Evolutionary conservation across 2,797 vertebrate genomes (phyloP).

Genomic region (Spinibarbus caldwelli): DNA sequence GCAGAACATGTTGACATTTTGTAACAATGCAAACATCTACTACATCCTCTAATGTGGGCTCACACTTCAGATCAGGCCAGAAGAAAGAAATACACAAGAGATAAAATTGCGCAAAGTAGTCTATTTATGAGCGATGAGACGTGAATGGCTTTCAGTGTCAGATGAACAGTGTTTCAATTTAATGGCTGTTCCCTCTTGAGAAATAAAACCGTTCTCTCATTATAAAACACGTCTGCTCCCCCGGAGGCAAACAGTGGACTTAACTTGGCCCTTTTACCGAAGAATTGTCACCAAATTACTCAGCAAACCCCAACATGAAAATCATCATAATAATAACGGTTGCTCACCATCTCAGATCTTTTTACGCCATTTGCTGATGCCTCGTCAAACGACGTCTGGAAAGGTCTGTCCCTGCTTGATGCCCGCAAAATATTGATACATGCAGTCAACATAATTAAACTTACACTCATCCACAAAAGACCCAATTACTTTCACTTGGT

Average conservation of each 20-base stretch:
- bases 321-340: conserved; percentile 42
- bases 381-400: conserved; percentile 34
- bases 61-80: neutral
- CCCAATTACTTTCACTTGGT: conserved; percentile 67
- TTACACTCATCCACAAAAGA: conserved; percentile 72
- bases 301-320: conserved; percentile 32
- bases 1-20: neutral
- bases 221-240: neutral
- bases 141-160: conserved; percentile 27
- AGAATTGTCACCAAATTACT: neutral
- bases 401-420: conserved; percentile 27
- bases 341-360: conserved; percentile 38
- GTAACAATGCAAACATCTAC: neutral
- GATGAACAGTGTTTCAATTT: conserved; percentile 27
- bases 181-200: neutral
- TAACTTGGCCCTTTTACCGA: neutral
- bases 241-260: neutral
- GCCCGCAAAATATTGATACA: conserved; percentile 51
- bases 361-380: conserved; percentile 44
- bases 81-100: conserved; percentile 6
- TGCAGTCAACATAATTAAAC: conserved; percentile 71
- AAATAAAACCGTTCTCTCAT: conserved; percentile 16
- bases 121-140: conserved; percentile 24
- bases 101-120: conserved; percentile 28
- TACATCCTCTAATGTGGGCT: conserved; percentile 3